phyloP scores from a whole-genome alignment of 2,113 vertebrate genomes.

The Euleptes europaea region DNA sequence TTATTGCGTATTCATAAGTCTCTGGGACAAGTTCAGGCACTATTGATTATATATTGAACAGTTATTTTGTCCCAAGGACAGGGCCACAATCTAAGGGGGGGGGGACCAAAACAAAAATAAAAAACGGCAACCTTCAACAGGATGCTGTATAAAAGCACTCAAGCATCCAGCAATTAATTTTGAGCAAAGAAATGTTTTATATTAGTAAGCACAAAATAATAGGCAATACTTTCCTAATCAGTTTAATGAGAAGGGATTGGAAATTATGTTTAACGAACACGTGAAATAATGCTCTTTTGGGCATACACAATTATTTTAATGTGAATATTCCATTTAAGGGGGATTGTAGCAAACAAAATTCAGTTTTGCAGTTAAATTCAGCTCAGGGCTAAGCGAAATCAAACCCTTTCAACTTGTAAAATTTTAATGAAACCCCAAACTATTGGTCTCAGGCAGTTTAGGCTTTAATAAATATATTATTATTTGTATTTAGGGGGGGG shows the following conservation, averaged over 20 bases:
- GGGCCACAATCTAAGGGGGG: background rate
- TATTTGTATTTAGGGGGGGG: background rate
- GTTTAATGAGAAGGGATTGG: background rate
- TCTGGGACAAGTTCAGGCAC: background rate
- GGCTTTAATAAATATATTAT: background rate
- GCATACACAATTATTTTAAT: slow-evolving; percentile 8
- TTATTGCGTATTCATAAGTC: background rate
- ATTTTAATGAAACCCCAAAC: slow-evolving; percentile 1
- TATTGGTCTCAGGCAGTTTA: background rate
- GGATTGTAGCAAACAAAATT: background rate
- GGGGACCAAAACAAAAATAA: background rate
- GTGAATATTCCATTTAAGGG: background rate
- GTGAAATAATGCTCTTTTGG: background rate
- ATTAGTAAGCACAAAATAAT: slow-evolving; percentile 1
- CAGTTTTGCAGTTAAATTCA: background rate
- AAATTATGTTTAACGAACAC: background rate
- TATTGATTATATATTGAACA: background rate
- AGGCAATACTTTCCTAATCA: background rate
- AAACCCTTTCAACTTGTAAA: background rate
- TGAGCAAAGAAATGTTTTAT: background rate
- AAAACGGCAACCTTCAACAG: background rate
- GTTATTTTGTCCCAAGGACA: background rate
- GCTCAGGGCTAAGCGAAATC: background rate
- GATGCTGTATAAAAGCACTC: background rate
- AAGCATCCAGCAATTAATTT: slow-evolving; percentile 4